Conservation (phyloP, 1,140 invertebrate species). For the Drosophila novamexicana region DNA sequence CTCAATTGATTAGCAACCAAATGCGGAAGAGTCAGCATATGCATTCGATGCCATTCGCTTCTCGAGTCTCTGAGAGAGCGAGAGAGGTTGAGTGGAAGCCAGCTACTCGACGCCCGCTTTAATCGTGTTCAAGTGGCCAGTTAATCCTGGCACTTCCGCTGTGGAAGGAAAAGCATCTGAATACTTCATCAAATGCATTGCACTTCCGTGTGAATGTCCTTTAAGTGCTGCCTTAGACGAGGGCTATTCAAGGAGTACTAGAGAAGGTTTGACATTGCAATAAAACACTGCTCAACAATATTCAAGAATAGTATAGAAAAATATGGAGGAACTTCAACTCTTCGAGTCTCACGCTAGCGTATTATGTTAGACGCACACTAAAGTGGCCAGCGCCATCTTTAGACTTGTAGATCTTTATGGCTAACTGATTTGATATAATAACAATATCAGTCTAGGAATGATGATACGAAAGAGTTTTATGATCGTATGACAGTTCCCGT, state of each 20-base stretch:
- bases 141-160: conserved; percentile 72
- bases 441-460: no score
- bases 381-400: no score
- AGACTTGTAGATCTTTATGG: no score
- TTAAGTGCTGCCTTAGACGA: conserved; percentile 36
- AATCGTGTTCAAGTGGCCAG: conserved; percentile 78
- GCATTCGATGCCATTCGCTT: background rate
- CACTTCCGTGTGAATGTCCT: conserved; percentile 61
- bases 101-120: conserved; percentile 1
- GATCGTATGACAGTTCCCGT: no score
- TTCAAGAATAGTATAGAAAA: no score
- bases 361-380: no score
- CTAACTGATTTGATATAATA: no score
- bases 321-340: no score
- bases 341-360: no score
- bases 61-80: background rate
- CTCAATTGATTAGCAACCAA: conserved; percentile 29
- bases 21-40: conserved; percentile 20
- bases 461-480: no score
- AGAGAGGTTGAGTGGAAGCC: background rate
- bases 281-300: no score
- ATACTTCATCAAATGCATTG: conserved; percentile 55
- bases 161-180: conserved; percentile 14
- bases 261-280: background rate
- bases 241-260: conserved; percentile 9